Evolutionary conservation across 1,140 invertebrate genomes (phyloP).

Genomic region (Macrobrachium rosenbergii): DNA sequence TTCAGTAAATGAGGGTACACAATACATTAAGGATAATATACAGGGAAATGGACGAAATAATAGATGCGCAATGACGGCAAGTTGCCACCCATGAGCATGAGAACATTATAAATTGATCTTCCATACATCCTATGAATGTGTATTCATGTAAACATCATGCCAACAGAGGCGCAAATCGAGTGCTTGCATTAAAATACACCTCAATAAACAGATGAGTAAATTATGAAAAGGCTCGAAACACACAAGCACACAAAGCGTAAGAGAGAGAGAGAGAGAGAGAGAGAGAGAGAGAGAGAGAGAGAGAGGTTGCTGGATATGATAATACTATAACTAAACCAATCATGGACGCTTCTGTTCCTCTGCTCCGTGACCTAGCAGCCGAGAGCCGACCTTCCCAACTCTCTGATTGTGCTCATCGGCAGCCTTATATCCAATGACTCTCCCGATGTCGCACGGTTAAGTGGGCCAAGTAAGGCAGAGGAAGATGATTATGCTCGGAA

Average conservation of each 20-base stretch:
- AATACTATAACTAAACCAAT: conserved; percentile 48
- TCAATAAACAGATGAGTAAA: neutral
- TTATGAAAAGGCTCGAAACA: neutral
- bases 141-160: no score
- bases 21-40: no score
- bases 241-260: neutral
- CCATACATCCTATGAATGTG: no score
- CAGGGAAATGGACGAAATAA: no score
- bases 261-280: conserved; percentile 17
- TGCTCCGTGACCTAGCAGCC: conserved; percentile 27
- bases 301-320: conserved; percentile 40
- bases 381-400: neutral
- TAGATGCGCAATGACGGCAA: no score
- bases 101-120: no score
- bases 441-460: conserved; percentile 20
- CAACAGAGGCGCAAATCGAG: no score
- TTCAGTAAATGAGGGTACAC: no score
- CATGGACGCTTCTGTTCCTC: neutral
- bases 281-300: conserved; percentile 26
- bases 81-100: no score
- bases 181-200: no score
- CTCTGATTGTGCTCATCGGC: conserved; percentile 32
- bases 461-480: conserved; percentile 28
- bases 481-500: conserved; percentile 29
- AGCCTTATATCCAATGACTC: conserved; percentile 40